Conservation (phyloP, 2,888 invertebrate genomes). For the Limnephilus lunatus region DNA sequence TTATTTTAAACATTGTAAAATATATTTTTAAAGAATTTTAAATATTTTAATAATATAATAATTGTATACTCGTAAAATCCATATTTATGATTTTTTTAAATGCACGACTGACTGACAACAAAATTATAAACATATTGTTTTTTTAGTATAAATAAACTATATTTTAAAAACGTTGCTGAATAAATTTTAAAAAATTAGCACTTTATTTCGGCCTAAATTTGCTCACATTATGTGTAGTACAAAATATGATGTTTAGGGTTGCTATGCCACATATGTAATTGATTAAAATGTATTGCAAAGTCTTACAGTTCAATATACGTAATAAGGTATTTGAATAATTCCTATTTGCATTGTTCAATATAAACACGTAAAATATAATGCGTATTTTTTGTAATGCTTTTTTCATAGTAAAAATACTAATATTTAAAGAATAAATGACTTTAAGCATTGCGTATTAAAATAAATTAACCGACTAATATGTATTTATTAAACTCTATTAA, state of each 20-base stretch:
- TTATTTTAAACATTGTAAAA: background rate
- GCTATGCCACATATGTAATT: background rate
- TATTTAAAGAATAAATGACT: background rate
- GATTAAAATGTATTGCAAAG: background rate
- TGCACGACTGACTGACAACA: background rate
- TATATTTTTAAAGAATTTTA: background rate
- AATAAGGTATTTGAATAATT: background rate
- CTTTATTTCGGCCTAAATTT: too few relatives aligned
- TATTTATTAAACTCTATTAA: background rate
- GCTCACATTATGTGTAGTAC: too few relatives aligned
- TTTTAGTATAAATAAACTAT: background rate
- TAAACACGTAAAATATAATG: background rate
- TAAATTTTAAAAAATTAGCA: background rate
- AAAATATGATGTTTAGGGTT: background rate
- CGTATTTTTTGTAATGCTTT: background rate
- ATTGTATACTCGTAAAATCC: background rate
- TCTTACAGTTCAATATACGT: background rate
- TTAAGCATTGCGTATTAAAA: background rate
- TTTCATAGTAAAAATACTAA: background rate
- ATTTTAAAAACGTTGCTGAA: too few relatives aligned
- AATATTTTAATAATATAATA: background rate
- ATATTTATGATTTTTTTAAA: background rate
- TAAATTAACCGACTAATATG: conserved; percentile 18
- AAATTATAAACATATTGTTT: background rate
- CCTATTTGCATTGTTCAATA: background rate